A percentile compares a stretch with the other conserved stretches of the same genome.
These are phyloP conservation scores for Synanthedon tipuliformis DNA, from an alignment of 2,888 invertebrate species.

Conservation along the genomic window DNA sequence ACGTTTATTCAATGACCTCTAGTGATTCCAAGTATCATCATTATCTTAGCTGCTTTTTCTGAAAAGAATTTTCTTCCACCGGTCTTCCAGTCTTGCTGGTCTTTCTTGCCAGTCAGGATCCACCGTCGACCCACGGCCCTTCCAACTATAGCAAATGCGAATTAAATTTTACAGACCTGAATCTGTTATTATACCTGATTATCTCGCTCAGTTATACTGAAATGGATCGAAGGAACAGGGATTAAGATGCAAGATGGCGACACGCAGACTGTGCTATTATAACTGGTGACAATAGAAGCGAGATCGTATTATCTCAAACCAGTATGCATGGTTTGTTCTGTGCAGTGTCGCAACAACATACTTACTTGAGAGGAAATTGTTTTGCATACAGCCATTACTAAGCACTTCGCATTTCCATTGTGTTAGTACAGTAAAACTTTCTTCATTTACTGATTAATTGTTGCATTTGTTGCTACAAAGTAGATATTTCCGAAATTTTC, in stretches of 20 bases:
- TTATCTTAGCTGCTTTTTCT: no score
- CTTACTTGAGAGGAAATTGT: slow-evolving; percentile 15
- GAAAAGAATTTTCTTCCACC: no score
- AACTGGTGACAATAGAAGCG: slow-evolving; percentile 28
- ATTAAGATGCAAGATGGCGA: slow-evolving; percentile 27
- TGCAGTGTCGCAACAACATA: slow-evolving; percentile 13
- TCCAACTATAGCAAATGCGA: no score
- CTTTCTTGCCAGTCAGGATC: no score
- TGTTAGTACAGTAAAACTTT: slow-evolving; percentile 2
- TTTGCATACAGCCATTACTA: not conserved
- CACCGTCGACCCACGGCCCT: no score
- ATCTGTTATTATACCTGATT: no score
- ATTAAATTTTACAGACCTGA: no score
- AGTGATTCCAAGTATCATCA: no score
- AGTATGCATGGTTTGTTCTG: slow-evolving; percentile 11
- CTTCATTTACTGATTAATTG: slow-evolving; percentile 5
- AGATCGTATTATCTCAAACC: slow-evolving; percentile 29
- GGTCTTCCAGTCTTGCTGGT: no score
- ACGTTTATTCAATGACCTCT: no score
- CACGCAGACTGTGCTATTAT: slow-evolving; percentile 24
- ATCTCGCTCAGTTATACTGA: slow-evolving; percentile 9
- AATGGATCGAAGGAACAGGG: slow-evolving; percentile 30
- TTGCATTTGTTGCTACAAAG: no score
- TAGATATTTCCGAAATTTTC: no score
- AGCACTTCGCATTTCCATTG: slow-evolving; percentile 8